Evolutionary conservation across 1,140 invertebrate species (phyloP).

Genomic region (Wasmannia auropunctata): DNA sequence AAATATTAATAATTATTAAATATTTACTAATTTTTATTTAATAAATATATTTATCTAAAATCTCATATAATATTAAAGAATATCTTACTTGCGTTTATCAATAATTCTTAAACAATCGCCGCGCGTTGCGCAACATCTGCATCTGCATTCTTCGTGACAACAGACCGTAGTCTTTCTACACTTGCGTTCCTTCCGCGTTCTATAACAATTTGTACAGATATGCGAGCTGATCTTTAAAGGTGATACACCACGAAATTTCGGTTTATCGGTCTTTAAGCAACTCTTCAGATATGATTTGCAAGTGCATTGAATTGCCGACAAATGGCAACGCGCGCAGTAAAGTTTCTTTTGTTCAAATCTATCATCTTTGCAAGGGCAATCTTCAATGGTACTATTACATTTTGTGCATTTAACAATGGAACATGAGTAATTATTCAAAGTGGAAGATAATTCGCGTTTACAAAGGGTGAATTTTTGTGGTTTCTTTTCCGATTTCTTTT

Average conservation of each 20-base stretch:
- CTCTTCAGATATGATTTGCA: conserved; percentile 28
- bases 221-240: background rate
- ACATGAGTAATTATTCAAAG: background rate
- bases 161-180: background rate
- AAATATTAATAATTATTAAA: background rate
- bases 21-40: conserved; percentile 1
- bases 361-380: background rate
- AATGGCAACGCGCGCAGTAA: background rate
- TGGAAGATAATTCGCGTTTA: background rate
- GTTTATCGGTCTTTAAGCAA: conserved; percentile 46
- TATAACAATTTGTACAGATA: background rate
- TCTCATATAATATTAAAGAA: background rate
- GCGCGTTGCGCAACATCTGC: conserved; percentile 6
- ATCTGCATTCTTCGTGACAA: conserved; percentile 34
- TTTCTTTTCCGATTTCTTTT: background rate
- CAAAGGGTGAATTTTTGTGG: background rate
- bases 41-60: background rate
- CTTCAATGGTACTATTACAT: background rate
- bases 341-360: background rate
- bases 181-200: background rate
- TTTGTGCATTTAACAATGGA: background rate
- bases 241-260: background rate
- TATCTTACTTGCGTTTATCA: conserved; percentile 40
- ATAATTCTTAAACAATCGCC: background rate
- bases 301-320: background rate